phyloP scores from a whole-genome alignment of 2,888 invertebrate species.

The Ditylenchus weischeri region DNA sequence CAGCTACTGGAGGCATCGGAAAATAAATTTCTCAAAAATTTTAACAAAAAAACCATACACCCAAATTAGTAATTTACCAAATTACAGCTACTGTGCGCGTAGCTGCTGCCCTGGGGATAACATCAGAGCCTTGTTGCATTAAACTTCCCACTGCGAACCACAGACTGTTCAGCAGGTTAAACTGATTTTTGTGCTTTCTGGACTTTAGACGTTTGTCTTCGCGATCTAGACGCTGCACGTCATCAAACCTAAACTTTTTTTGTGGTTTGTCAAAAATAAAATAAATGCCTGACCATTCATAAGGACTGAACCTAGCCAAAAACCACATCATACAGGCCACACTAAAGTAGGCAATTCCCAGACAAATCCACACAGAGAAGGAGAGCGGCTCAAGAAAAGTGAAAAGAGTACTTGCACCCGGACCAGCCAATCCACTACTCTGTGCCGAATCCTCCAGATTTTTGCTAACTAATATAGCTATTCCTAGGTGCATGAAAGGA shows the following conservation, averaged over 20 bases:
- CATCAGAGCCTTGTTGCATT: constrained; percentile 69
- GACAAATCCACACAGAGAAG: constrained; percentile 44
- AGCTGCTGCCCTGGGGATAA: constrained; percentile 70
- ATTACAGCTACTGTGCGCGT: constrained; percentile 85
- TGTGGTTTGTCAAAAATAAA: neutral
- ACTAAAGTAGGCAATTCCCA: constrained; percentile 81
- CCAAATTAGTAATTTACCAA: constrained; percentile 38
- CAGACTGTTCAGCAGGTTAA: constrained; percentile 79
- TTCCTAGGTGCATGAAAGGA: constrained; percentile 95
- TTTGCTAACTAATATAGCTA: constrained; percentile 80
- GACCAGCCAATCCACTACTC: neutral
- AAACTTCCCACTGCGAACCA: constrained; percentile 95
- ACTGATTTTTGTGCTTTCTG: constrained; percentile 68
- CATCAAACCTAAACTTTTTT: constrained; percentile 47
- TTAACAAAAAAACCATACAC: too few relatives aligned
- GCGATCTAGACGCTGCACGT: constrained; percentile 41
- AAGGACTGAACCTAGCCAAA: constrained; percentile 90
- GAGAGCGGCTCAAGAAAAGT: constrained; percentile 55
- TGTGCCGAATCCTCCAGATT: constrained; percentile 39
- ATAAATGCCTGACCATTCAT: constrained; percentile 65
- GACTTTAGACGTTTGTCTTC: neutral
- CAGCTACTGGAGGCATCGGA: too few relatives aligned
- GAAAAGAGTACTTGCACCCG: constrained; percentile 36
- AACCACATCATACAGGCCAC: constrained; percentile 91
- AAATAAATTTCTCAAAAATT: too few relatives aligned